Conservation (phyloP, 2,888 invertebrate genomes). For the Drosophila fungiperda region DNA sequence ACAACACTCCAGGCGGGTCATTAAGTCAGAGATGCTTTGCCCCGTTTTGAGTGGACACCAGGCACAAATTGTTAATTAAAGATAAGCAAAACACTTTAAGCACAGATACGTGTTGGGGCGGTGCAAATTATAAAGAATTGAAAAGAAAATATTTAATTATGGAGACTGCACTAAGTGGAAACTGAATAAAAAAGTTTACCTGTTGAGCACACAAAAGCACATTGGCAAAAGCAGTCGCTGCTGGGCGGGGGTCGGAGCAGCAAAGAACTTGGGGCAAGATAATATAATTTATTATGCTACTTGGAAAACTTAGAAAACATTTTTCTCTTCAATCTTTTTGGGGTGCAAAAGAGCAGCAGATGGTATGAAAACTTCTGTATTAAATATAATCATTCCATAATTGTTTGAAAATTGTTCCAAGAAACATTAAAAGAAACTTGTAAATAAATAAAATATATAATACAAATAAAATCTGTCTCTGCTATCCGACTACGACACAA, state of each 20-base stretch:
- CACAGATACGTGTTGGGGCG: not conserved
- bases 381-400: not conserved
- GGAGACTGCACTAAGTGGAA: conserved; percentile 30
- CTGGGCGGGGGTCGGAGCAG: not conserved
- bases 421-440: not conserved
- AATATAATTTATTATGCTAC: conserved; percentile 44
- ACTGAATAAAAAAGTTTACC: conserved; percentile 53
- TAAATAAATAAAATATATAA: not conserved
- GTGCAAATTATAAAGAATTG: conserved; percentile 44
- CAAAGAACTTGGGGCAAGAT: conserved; percentile 5
- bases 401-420: not conserved
- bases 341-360: not conserved
- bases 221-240: not conserved
- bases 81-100: conserved; percentile 69
- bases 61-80: conserved; percentile 67
- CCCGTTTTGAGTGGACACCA: not conserved
- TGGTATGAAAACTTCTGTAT: not conserved
- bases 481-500: not conserved
- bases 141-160: conserved; percentile 72
- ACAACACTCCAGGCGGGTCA: conserved; percentile 48
- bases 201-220: conserved; percentile 42
- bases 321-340: not conserved
- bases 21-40: conserved; percentile 51
- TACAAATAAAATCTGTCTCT: not conserved
- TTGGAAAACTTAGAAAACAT: conserved; percentile 4